These are phyloP conservation scores for Pachypsylla venusta DNA, from an alignment of 1,140 invertebrate genomes.

Conservation along the genomic window DNA sequence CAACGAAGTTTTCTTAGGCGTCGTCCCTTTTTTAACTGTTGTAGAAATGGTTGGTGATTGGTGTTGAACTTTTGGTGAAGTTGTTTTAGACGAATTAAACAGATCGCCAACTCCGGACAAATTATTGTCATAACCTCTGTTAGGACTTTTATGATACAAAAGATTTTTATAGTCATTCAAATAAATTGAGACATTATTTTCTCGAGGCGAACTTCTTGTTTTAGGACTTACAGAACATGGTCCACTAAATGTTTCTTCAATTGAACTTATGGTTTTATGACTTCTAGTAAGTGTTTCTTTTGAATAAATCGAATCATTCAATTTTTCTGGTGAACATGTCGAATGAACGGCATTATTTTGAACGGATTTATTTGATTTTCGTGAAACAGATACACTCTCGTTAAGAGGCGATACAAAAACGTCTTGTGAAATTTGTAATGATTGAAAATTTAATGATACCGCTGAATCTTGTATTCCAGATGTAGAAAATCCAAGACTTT, in stretches of 20 bases:
- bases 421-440: not conserved
- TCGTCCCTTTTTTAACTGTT: not conserved
- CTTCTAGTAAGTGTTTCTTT: too few relatives aligned
- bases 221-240: too few relatives aligned
- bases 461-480: not conserved
- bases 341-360: too few relatives aligned
- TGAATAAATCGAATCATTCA: too few relatives aligned
- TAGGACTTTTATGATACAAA: not conserved
- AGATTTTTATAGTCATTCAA: not conserved
- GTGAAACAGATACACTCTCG: too few relatives aligned
- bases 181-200: too few relatives aligned
- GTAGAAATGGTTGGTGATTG: not conserved
- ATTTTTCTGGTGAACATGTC: too few relatives aligned
- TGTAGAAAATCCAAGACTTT: not conserved
- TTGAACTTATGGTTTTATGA: too few relatives aligned
- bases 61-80: too few relatives aligned
- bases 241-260: too few relatives aligned
- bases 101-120: not conserved
- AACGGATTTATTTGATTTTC: too few relatives aligned
- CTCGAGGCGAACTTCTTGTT: too few relatives aligned
- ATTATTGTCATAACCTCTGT: not conserved
- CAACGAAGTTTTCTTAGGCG: not conserved
- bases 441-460: not conserved
- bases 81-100: not conserved
- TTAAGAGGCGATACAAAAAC: not conserved